Conservation (phyloP, 2,888 invertebrate species). For the Ormia ochracea region DNA sequence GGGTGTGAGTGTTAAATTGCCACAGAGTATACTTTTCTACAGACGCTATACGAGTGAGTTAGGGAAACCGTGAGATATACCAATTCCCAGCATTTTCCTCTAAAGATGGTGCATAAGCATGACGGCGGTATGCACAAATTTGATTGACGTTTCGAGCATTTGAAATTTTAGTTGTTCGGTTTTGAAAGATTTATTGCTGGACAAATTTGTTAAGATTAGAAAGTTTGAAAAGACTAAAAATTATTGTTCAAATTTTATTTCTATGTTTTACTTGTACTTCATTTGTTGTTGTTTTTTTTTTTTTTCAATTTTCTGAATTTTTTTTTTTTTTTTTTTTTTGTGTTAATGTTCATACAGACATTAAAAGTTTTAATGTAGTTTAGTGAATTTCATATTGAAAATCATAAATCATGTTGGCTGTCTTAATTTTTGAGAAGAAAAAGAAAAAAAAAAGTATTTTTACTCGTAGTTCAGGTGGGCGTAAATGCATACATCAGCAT, state of each 20-base stretch:
- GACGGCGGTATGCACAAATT: slow-evolving; percentile 14
- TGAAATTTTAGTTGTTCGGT: slow-evolving; percentile 23
- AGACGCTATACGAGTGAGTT: background rate
- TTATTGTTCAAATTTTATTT: slow-evolving; percentile 36
- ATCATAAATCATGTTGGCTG: slow-evolving; percentile 66
- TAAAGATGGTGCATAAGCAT: background rate
- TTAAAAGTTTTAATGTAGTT: slow-evolving; percentile 29
- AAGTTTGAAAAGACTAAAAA: slow-evolving; percentile 35
- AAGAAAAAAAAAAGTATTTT: background rate
- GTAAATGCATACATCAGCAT: slow-evolving; percentile 39
- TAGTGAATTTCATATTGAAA: slow-evolving; percentile 51
- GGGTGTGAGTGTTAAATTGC: slow-evolving; percentile 5
- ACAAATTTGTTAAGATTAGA: slow-evolving; percentile 60
- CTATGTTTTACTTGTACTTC: background rate
- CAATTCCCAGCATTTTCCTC: slow-evolving; percentile 8
- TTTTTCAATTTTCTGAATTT: background rate
- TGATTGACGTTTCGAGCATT: slow-evolving; percentile 45
- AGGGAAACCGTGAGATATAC: slow-evolving; percentile 45
- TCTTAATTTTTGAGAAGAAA: slow-evolving; percentile 60
- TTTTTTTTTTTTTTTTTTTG: background rate
- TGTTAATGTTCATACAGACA: slow-evolving; percentile 19
- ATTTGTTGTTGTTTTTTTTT: background rate
- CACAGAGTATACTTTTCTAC: background rate
- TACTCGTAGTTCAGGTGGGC: slow-evolving; percentile 60
- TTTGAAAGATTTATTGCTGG: slow-evolving; percentile 41